phyloP scores from a whole-genome alignment of 2,888 invertebrate species.

The Cybosia mesomella region DNA sequence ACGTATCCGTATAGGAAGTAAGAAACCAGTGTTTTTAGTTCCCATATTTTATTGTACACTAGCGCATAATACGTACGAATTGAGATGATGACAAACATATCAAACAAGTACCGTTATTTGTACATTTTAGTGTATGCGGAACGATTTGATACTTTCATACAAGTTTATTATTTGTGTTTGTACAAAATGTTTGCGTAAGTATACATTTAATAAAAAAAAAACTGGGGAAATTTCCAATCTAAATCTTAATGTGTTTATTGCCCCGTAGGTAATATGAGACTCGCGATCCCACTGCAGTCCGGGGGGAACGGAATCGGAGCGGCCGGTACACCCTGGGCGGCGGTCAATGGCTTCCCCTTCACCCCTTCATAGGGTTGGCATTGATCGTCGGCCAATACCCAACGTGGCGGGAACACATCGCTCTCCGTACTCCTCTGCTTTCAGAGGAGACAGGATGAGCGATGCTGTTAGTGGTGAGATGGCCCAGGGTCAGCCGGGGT shows the following conservation, averaged over 20 bases:
- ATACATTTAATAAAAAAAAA: slow-evolving; percentile 11
- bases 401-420: too few relatives aligned
- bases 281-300: too few relatives aligned
- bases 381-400: too few relatives aligned
- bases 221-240: background rate
- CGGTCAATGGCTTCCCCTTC: too few relatives aligned
- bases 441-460: too few relatives aligned
- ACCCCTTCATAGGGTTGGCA: too few relatives aligned
- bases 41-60: slow-evolving; percentile 60
- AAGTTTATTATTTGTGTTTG: slow-evolving; percentile 8
- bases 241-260: background rate
- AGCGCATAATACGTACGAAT: slow-evolving; percentile 28
- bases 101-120: slow-evolving; percentile 24
- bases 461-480: too few relatives aligned
- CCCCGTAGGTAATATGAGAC: background rate
- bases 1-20: slow-evolving; percentile 68
- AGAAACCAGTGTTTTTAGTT: slow-evolving; percentile 56
- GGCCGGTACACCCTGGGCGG: too few relatives aligned
- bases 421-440: too few relatives aligned
- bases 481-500: too few relatives aligned
- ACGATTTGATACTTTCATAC: slow-evolving; percentile 6
- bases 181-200: slow-evolving; percentile 18
- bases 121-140: slow-evolving; percentile 9
- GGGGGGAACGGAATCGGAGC: too few relatives aligned
- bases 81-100: slow-evolving; percentile 37